Evolutionary conservation across 37 sponge, comb jelly and placozoan genomes (phyloP).

Genomic region (Haliclona indistincta): DNA sequence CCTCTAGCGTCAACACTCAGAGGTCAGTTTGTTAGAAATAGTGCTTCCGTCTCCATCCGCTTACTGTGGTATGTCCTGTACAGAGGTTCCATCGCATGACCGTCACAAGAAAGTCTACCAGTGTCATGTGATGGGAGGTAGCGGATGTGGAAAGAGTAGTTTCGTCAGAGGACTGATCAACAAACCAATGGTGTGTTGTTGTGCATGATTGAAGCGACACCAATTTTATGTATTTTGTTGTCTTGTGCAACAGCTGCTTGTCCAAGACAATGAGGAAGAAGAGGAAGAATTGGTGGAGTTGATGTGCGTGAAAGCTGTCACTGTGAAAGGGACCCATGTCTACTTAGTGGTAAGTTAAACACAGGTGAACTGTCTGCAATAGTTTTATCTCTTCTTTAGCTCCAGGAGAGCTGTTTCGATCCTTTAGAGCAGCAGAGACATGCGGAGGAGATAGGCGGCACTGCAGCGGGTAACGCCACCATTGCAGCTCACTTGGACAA

Average conservation of each 20-base stretch:
- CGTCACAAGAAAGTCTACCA: conserved; percentile 58
- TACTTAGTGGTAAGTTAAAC: conserved; percentile 68
- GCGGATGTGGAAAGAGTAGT: conserved; percentile 63
- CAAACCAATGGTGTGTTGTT: conserved; percentile 42
- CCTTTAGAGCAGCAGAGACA: conserved; percentile 12
- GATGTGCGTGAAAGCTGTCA: conserved; percentile 38
- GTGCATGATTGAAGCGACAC: too few relatives aligned
- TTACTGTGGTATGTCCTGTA: neutral
- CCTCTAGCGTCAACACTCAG: conserved; percentile 51
- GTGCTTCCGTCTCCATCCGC: neutral
- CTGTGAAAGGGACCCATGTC: conserved; percentile 6
- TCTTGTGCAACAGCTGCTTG: neutral
- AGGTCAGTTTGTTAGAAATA: conserved; percentile 29
- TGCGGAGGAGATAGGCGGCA: too few relatives aligned
- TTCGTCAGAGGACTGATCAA: conserved; percentile 64
- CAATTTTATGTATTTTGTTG: neutral
- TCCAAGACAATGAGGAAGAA: neutral
- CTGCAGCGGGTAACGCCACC: neutral
- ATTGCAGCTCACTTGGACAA: conserved; percentile 44
- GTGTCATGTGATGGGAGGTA: conserved; percentile 69
- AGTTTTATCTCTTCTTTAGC: conserved; percentile 22
- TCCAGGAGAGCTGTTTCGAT: conserved; percentile 61
- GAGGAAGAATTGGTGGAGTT: conserved; percentile 54
- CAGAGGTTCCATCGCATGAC: conserved; percentile 56
- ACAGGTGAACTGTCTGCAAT: neutral